These are phyloP conservation scores for Tor tambroides DNA, from an alignment of 2,113 vertebrate species.

Conservation along the genomic window DNA sequence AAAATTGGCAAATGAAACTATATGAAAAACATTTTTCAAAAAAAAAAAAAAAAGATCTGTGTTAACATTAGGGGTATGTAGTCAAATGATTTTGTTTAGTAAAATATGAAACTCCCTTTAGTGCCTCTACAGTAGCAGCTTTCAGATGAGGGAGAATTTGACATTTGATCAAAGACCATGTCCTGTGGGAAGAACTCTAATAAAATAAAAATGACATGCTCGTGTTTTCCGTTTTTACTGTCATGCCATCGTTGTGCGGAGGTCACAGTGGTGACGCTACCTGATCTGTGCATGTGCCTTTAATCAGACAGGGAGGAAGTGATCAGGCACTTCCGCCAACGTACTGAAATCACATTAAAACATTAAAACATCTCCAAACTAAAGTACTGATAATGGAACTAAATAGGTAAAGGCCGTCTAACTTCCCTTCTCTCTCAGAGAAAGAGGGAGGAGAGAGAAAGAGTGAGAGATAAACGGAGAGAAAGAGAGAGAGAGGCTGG, in stretches of 20 bases:
- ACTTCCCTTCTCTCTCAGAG: constrained; percentile 66
- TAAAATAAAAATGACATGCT: constrained; percentile 2
- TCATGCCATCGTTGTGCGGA: background rate
- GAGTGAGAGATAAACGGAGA: constrained; percentile 36
- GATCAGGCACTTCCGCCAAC: constrained; percentile 72
- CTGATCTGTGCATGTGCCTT: constrained; percentile 69
- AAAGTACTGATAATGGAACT: constrained; percentile 79
- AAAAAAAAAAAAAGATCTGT: too few relatives aligned
- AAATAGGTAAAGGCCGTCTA: constrained; percentile 75
- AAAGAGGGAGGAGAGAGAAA: constrained; percentile 50
- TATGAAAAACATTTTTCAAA: too few relatives aligned
- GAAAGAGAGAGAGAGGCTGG: constrained; percentile 51
- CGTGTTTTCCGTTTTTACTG: background rate
- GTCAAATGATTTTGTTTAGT: background rate
- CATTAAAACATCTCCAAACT: constrained; percentile 75
- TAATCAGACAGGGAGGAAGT: constrained; percentile 63
- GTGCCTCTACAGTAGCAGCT: background rate
- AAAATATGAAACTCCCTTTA: background rate
- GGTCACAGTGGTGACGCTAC: constrained; percentile 48
- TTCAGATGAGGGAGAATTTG: background rate
- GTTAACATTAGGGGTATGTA: background rate
- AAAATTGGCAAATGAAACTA: too few relatives aligned
- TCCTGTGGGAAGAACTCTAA: background rate
- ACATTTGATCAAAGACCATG: background rate
- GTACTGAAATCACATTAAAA: constrained; percentile 64